These are phyloP conservation scores for Mercenaria mercenaria DNA, from an alignment of 1,140 invertebrate genomes.

Conservation along the genomic window DNA sequence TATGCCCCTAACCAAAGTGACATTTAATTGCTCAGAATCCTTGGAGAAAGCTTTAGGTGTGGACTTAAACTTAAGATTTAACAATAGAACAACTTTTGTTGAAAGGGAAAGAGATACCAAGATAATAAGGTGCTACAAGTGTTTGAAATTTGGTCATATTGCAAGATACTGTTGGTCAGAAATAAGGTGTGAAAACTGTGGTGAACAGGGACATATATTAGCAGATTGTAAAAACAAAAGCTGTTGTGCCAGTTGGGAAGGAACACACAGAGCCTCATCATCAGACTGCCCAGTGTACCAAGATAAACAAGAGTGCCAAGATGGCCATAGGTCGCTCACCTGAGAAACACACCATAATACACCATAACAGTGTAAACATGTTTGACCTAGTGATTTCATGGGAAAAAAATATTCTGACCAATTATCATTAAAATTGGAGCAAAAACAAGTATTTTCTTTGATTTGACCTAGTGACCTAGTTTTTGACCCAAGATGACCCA, in stretches of 20 bases:
- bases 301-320: no score
- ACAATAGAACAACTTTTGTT: neutral
- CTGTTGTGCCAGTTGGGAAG: neutral
- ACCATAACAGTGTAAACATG: no score
- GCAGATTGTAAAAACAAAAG: neutral
- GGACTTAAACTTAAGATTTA: neutral
- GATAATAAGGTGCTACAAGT: constrained; percentile 19
- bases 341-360: no score
- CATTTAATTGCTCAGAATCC: neutral
- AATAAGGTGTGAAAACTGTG: constrained; percentile 26
- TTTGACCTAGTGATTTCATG: no score
- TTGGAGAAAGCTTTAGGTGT: neutral
- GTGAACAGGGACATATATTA: neutral
- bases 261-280: neutral
- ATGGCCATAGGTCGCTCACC: no score
- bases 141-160: constrained; percentile 16
- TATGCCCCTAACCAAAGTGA: neutral
- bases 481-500: no score
- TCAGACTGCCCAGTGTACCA: neutral
- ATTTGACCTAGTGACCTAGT: no score
- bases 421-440: no score
- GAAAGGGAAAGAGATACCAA: neutral
- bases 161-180: neutral
- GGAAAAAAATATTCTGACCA: no score
- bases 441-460: no score